Conservation (phyloP, 2,888 invertebrate genomes). For the Epistrophe eligans region DNA sequence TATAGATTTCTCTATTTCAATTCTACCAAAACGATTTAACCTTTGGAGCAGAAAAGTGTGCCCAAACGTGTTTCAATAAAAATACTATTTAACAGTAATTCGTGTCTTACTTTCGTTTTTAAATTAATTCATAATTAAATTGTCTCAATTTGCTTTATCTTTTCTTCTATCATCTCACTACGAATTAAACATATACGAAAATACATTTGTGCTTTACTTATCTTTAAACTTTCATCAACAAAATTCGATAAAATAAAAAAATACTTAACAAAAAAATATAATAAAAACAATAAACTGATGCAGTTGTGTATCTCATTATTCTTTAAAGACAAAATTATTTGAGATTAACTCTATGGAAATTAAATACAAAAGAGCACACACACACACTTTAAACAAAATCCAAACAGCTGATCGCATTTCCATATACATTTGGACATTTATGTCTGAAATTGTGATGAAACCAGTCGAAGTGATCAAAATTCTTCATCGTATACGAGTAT, state of each 20-base stretch:
- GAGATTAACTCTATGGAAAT: background rate
- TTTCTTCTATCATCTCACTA: background rate
- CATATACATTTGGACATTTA: background rate
- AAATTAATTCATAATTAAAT: background rate
- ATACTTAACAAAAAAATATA: no score
- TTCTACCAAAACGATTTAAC: no score
- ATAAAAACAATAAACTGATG: background rate
- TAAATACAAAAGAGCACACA: background rate
- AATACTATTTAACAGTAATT: background rate
- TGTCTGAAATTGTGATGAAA: background rate
- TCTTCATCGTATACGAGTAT: constrained; percentile 10
- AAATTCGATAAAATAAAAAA: background rate
- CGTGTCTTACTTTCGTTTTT: background rate
- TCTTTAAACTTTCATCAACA: background rate
- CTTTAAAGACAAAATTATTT: background rate
- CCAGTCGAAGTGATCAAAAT: background rate
- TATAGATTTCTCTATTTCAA: no score
- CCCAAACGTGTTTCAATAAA: no score
- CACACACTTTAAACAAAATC: background rate
- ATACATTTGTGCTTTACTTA: background rate
- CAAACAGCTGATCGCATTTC: constrained; percentile 31
- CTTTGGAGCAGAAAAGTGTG: no score
- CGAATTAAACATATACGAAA: no score
- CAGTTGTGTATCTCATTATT: background rate
- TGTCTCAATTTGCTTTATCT: background rate